These are phyloP conservation scores for Uria lomvia DNA, from an alignment of 2,113 vertebrate species.

Conservation along the genomic window DNA sequence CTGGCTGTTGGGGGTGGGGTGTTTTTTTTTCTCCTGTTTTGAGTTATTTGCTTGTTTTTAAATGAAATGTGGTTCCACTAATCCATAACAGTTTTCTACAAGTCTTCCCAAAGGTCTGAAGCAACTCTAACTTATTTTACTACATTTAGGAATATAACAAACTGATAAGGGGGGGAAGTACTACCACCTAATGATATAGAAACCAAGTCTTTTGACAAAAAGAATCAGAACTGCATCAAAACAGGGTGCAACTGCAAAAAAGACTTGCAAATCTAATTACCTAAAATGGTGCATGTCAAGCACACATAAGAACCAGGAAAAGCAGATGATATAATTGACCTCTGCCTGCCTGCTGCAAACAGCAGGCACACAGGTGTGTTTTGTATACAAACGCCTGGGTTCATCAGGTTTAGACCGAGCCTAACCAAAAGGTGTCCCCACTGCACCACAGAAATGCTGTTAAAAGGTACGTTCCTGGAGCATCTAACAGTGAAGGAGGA, in stretches of 20 bases:
- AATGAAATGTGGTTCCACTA: neutral
- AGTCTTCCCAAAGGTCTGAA: neutral
- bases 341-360: neutral
- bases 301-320: rapidly evolving
- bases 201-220: neutral
- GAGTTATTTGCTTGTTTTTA: neutral
- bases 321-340: neutral
- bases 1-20: neutral
- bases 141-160: neutral
- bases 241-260: neutral
- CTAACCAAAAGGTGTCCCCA: neutral
- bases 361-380: rapidly evolving
- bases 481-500: neutral
- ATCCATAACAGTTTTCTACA: neutral
- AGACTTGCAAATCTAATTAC: too few relatives aligned
- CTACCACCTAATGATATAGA: neutral
- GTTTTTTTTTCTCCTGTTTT: too few relatives aligned
- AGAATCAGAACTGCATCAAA: neutral
- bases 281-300: rapidly evolving
- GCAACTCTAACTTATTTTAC: neutral
- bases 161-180: neutral
- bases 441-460: neutral
- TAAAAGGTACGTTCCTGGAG: neutral
- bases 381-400: rapidly evolving
- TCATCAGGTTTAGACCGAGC: neutral